Evolutionary conservation across 2,888 invertebrate genomes (phyloP).

Genomic region (Tiliacea citrago): DNA sequence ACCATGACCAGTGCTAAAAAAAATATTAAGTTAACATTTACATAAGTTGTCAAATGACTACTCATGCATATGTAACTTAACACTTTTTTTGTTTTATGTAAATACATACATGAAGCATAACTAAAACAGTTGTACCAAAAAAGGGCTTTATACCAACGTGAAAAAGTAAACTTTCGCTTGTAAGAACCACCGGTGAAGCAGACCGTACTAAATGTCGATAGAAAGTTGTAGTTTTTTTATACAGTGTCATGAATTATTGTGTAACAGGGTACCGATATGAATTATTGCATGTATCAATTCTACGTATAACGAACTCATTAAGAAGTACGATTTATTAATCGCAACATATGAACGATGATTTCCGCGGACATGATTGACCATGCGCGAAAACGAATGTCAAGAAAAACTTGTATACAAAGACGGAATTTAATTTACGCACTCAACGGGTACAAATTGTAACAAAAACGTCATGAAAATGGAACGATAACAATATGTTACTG

Average conservation of each 20-base stretch:
- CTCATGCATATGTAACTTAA: too few species aligned
- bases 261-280: constrained; percentile 78
- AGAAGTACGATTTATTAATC: constrained; percentile 40
- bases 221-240: constrained; percentile 76
- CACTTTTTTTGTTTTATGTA: too few species aligned
- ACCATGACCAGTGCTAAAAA: constrained; percentile 7
- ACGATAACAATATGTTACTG: constrained; percentile 22
- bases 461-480: constrained; percentile 38
- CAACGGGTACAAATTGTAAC: constrained; percentile 18
- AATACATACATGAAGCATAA: not conserved
- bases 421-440: constrained; percentile 37
- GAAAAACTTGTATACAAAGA: constrained; percentile 31
- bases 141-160: constrained; percentile 9
- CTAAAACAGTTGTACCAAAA: constrained; percentile 15
- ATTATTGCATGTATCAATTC: constrained; percentile 59
- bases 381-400: constrained; percentile 50
- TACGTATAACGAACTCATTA: constrained; percentile 54
- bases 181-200: constrained; percentile 47
- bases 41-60: constrained; percentile 14
- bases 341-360: constrained; percentile 27
- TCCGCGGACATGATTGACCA: constrained; percentile 50
- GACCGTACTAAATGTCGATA: constrained; percentile 68
- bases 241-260: constrained; percentile 72
- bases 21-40: constrained; percentile 6
- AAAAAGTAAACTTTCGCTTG: constrained; percentile 46